phyloP scores from a whole-genome alignment of 2,888 invertebrate species.

The Scaeva pyrastri region DNA sequence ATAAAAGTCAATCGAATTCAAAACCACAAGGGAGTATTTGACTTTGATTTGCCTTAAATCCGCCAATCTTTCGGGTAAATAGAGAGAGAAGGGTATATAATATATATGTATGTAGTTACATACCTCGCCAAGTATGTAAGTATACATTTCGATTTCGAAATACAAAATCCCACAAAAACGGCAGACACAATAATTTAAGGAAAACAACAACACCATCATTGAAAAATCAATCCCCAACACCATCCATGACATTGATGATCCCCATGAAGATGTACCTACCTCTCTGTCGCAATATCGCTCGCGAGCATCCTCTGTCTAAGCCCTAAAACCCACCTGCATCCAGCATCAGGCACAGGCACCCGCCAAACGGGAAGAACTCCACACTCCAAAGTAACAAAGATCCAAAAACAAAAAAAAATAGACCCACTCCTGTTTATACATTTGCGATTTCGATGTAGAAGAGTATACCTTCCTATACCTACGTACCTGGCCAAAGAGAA shows the following conservation, averaged over 20 bases:
- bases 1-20: conserved; percentile 72
- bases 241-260: conserved; percentile 35
- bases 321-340: conserved; percentile 28
- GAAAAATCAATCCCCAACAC: conserved; percentile 32
- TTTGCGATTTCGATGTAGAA: not conserved
- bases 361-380: not conserved
- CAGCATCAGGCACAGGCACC: not conserved
- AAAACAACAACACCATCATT: conserved; percentile 36
- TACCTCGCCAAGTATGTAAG: too few species aligned
- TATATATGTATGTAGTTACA: too few species aligned
- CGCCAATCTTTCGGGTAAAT: not conserved
- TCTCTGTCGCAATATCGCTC: conserved; percentile 21
- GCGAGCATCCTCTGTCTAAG: conserved; percentile 7
- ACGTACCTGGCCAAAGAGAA: not conserved
- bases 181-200: conserved; percentile 54
- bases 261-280: not conserved
- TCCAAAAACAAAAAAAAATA: not conserved
- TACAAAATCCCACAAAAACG: conserved; percentile 8
- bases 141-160: not conserved
- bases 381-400: not conserved
- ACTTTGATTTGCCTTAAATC: conserved; percentile 63
- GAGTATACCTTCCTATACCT: not conserved
- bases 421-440: not conserved
- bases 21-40: conserved; percentile 63
- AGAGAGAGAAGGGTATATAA: not conserved